These are phyloP conservation scores for Hesperia comma DNA, from an alignment of 2,888 invertebrate species.

Conservation along the genomic window DNA sequence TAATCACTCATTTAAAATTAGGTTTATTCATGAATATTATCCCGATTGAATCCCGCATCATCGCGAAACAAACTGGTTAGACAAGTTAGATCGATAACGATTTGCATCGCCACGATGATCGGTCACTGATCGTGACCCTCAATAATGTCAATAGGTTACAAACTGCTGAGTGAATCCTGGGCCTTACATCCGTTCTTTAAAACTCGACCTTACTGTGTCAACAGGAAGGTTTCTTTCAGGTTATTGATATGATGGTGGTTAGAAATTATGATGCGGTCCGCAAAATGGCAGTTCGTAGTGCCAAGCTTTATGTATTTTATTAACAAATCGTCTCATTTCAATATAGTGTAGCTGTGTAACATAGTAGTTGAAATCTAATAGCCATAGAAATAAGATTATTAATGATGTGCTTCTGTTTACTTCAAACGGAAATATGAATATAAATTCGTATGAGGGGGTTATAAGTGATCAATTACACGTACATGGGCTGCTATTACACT, in stretches of 20 bases:
- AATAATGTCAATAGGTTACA: conserved; percentile 48
- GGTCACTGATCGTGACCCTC: conserved; percentile 44
- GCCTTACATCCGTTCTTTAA: background rate
- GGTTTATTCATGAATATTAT: too few relatives aligned
- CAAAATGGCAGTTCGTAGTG: conserved; percentile 14
- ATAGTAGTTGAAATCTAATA: background rate
- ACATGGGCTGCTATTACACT: too few relatives aligned
- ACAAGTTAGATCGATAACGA: conserved; percentile 43
- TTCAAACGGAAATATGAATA: too few relatives aligned
- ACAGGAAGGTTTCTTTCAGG: background rate
- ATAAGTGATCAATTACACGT: too few relatives aligned
- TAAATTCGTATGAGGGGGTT: too few relatives aligned
- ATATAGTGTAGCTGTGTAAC: background rate
- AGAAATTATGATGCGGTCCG: background rate
- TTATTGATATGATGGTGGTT: background rate
- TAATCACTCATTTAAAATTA: too few relatives aligned
- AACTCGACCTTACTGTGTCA: conserved; percentile 3
- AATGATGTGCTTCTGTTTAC: background rate
- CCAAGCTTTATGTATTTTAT: conserved; percentile 3
- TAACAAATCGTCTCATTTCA: conserved; percentile 7
- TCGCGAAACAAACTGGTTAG: conserved; percentile 6
- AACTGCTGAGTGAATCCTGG: conserved; percentile 28
- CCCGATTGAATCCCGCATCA: too few relatives aligned
- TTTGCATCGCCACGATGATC: conserved; percentile 38
- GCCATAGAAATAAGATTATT: background rate